Percentiles rank a stretch among this genome's conserved stretches.
Evolutionary conservation across 1,140 invertebrate genomes (phyloP).

Genomic region (Brachionus asplanchnoidis): DNA sequence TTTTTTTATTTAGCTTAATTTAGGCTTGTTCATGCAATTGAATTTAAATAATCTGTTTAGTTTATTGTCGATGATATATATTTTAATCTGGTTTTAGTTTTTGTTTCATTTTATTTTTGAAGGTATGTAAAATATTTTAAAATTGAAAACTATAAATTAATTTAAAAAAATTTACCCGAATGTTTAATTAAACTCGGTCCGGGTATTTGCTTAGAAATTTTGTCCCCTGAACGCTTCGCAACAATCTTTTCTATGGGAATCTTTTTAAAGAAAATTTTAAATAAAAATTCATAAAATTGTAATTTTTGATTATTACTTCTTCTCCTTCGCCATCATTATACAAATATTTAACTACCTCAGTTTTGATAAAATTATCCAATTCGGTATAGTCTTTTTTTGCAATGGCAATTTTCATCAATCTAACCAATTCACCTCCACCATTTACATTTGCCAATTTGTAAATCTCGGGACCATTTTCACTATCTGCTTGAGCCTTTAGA

Average conservation of each 20-base stretch:
- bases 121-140: no score
- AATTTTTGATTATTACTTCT: background rate
- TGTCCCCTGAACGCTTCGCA: background rate
- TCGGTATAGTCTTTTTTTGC: slow-evolving; percentile 24
- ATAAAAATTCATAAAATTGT: background rate
- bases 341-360: slow-evolving; percentile 35
- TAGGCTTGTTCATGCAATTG: no score
- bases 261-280: background rate
- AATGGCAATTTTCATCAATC: slow-evolving; percentile 23
- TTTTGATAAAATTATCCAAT: slow-evolving; percentile 36
- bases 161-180: background rate
- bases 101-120: no score
- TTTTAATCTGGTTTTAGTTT: no score
- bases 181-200: background rate
- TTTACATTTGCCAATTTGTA: slow-evolving; percentile 40
- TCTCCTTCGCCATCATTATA: slow-evolving; percentile 34
- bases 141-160: background rate
- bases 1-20: no score
- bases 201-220: slow-evolving; percentile 10
- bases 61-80: no score
- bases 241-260: slow-evolving; percentile 1
- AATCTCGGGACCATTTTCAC: slow-evolving; percentile 37
- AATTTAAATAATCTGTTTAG: no score
- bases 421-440: background rate
- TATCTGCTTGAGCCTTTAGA: slow-evolving; percentile 37